Conservation (phyloP, 2,888 invertebrate species). For the Drosophila cognata region DNA sequence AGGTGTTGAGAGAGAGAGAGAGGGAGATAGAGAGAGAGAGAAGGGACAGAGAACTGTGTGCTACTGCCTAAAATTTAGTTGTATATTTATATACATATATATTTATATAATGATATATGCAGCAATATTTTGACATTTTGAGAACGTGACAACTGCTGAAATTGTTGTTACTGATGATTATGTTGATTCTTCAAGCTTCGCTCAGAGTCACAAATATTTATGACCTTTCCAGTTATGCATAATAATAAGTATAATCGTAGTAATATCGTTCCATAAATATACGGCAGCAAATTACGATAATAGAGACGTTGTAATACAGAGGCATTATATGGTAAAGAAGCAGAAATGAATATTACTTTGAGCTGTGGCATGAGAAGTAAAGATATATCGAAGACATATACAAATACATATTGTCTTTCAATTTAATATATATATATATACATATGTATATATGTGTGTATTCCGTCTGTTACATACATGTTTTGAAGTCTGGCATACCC, state of each 20-base stretch:
- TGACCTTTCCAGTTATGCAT: slow-evolving; percentile 4
- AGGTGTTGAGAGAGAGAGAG: neutral
- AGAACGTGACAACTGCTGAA: slow-evolving; percentile 16
- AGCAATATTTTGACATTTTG: neutral
- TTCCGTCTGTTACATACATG: neutral
- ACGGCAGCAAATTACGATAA: neutral
- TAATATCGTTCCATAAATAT: neutral
- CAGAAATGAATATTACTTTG: neutral
- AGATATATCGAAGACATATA: neutral
- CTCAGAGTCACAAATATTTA: neutral
- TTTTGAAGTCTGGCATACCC: neutral
- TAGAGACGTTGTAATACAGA: neutral
- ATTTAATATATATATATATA: neutral
- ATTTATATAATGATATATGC: neutral
- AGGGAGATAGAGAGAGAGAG: neutral
- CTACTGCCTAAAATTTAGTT: neutral
- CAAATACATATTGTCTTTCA: too few relatives aligned
- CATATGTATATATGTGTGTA: neutral
- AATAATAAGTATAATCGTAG: neutral
- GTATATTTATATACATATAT: neutral
- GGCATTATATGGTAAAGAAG: neutral
- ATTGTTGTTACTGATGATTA: neutral
- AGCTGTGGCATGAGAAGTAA: neutral
- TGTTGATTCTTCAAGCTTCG: slow-evolving; percentile 1
- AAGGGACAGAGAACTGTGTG: neutral